Evolutionary conservation across 53 echinoderm and acorn worm species (phyloP), one percentile per base, ranked within the genome.

Genomic region (Mesocentrotus franciscanus): DNA sequence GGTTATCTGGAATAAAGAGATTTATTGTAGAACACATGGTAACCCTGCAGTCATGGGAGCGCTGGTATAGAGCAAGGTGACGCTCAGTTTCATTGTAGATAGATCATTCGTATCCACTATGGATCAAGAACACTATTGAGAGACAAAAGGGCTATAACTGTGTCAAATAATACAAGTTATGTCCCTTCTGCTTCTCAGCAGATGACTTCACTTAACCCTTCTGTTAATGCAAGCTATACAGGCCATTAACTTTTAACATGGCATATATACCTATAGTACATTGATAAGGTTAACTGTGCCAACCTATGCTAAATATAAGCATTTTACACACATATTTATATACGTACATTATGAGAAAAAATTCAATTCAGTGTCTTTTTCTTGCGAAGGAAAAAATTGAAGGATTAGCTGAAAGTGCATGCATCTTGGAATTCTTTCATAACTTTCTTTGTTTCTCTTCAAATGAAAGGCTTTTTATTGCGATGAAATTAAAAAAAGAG

Each of bases 401-500:
- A 32, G 56, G 34, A 91, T 91, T 17, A 64, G 61, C 62, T 64
- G 66, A 33, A 27, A 91, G 11, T 56, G 17, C 91, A 66, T 66
- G 61, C 61, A 91, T 36, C 57, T 87, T 58, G 4, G 29, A 87
- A 59, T 57, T 27, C 59, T 27, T 13, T 27, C 8, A 59, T 84
- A 84, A 16, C 20, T 84, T 84, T 58, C 58, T 87, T 27, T 27
- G 58, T 58, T n/a, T 56, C n/a, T 27, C 87, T 58, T 12, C n/a
- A 58, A 87, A 81, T 81, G 42, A 87, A 49, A 87, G 87, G 56
- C 58, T 57, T 87, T 85, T 87, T 87, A 57, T 87, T 35, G 87
- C 87, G 59, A 87, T 87, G 87, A 87, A 29, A 85, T 56, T 56
- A 55, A 55, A 85, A 49, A 85, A 4, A 30, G 27, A 58, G 4